These are phyloP conservation scores for Scopus umbretta DNA, from an alignment of 2,113 vertebrate species.

Conservation along the genomic window DNA sequence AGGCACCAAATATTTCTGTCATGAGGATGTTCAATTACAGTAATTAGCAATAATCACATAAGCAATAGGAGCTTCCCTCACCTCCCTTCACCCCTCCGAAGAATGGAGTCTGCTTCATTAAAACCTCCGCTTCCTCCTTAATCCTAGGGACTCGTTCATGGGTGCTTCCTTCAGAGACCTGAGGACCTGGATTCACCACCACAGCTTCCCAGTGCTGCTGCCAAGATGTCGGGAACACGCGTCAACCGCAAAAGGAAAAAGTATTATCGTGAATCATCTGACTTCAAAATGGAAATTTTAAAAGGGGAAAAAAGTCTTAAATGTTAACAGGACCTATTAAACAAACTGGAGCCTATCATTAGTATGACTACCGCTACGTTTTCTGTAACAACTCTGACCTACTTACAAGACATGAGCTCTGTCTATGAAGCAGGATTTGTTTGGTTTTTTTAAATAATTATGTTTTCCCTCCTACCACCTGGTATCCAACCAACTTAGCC, in stretches of 20 bases:
- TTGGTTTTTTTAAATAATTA: not conserved
- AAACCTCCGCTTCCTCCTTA: conserved; percentile 16
- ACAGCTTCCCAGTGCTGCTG: not conserved
- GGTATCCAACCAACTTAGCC: not conserved
- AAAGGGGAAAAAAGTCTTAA: not conserved
- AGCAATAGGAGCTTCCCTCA: conserved; percentile 28
- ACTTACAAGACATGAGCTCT: not conserved
- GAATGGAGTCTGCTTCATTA: conserved; percentile 21
- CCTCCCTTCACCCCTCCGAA: conserved; percentile 18
- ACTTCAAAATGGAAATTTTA: not conserved
- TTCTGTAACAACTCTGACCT: not conserved
- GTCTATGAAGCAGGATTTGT: not conserved
- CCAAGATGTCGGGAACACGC: not conserved
- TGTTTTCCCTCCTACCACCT: not conserved
- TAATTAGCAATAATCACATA: conserved; percentile 60
- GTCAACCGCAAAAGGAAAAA: not conserved
- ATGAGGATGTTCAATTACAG: conserved; percentile 16
- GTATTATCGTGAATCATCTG: not conserved
- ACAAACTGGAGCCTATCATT: not conserved
- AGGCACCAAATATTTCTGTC: conserved; percentile 25
- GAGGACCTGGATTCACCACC: not conserved
- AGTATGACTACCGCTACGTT: not conserved
- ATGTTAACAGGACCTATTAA: not conserved
- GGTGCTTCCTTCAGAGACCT: not conserved
- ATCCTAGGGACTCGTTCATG: not conserved